Conservation (phyloP, 35 echinoderm and acorn worm species). For the Stichopus chloronotus region DNA sequence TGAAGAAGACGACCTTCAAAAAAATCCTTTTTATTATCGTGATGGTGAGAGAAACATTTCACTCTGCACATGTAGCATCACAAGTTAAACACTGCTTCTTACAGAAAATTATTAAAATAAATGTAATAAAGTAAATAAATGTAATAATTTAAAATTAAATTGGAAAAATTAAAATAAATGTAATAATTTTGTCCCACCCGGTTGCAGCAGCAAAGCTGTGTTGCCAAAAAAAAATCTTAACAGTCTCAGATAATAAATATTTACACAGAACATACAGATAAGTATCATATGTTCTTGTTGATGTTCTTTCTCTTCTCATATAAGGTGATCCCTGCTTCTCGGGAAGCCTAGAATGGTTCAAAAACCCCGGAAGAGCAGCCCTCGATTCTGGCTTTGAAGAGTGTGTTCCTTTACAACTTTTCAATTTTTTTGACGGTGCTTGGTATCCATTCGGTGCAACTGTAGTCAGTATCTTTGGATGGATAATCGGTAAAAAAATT, state of each 20-base stretch:
- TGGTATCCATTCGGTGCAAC: slow-evolving; percentile 13
- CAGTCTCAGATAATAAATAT: too few species aligned
- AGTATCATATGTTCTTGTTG: neutral
- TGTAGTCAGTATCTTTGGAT: neutral
- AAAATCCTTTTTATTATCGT: slow-evolving; percentile 17
- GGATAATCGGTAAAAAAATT: slow-evolving; percentile 20
- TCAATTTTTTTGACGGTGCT: slow-evolving; percentile 32
- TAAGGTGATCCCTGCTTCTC: slow-evolving; percentile 27
- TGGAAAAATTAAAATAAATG: too few species aligned
- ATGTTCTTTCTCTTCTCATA: neutral
- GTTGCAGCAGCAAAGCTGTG: too few species aligned
- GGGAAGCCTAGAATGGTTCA: slow-evolving; percentile 10
- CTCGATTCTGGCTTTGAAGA: neutral
- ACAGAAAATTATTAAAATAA: too few species aligned
- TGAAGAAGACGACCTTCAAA: neutral
- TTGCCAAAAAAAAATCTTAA: too few species aligned
- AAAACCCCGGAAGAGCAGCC: slow-evolving; percentile 9
- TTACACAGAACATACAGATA: neutral
- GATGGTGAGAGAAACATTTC: neutral
- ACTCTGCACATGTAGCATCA: too few species aligned
- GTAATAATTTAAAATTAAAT: too few species aligned
- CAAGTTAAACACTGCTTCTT: too few species aligned
- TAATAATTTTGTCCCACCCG: too few species aligned
- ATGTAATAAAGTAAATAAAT: too few species aligned
- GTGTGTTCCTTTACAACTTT: neutral